phyloP scores from a whole-genome alignment of 2,888 invertebrate species.

The Hyposoter didymator region DNA sequence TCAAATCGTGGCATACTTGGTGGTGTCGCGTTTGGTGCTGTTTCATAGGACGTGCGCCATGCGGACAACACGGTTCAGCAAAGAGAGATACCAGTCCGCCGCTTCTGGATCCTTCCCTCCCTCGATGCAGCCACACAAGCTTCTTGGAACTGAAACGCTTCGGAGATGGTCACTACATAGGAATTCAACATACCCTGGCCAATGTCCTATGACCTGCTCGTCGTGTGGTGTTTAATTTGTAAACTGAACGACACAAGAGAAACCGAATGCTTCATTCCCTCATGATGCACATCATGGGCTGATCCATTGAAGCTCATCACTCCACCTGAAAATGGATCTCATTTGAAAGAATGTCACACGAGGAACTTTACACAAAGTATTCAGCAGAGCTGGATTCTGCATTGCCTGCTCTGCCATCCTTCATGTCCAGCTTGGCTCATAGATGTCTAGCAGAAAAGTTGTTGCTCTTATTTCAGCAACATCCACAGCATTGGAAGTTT shows the following conservation, averaged over 20 bases:
- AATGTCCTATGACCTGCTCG: constrained; percentile 72
- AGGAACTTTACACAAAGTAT: not conserved
- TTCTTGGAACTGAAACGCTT: constrained; percentile 58
- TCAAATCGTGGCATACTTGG: constrained; percentile 80
- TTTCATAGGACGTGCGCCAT: constrained; percentile 60
- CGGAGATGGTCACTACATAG: constrained; percentile 45
- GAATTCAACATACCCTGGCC: constrained; percentile 54
- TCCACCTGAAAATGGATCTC: too few relatives aligned
- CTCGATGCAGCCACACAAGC: constrained; percentile 16
- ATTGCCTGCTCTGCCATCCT: not conserved
- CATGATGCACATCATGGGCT: too few relatives aligned
- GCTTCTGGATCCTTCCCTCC: constrained; percentile 61
- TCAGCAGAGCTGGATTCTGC: not conserved
- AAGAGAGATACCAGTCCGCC: constrained; percentile 74
- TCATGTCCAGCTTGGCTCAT: not conserved
- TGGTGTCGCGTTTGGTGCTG: constrained; percentile 41
- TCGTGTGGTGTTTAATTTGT: constrained; percentile 83
- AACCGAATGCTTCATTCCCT: too few relatives aligned
- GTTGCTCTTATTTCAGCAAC: not conserved
- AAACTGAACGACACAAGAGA: constrained; percentile 77
- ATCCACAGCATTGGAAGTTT: not conserved
- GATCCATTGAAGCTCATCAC: too few relatives aligned
- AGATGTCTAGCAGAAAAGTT: not conserved
- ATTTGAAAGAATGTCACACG: too few relatives aligned
- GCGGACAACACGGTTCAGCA: constrained; percentile 76